Evolutionary conservation across 2,888 invertebrate genomes (phyloP), one percentile per base, ranked within the genome.

Genomic region (Napeogenes inachia): DNA sequence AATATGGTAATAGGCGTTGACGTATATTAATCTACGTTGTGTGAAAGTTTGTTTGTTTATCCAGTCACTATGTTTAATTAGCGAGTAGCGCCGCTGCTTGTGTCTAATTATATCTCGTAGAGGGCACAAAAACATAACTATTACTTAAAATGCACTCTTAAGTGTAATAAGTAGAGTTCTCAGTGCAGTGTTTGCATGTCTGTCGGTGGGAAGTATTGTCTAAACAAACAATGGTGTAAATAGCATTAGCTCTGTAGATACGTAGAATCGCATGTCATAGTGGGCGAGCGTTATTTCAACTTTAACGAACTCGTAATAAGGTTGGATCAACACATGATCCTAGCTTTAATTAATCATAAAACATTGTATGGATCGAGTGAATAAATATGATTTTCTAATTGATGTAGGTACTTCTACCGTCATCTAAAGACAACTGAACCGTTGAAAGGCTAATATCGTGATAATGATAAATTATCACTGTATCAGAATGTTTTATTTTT

Each of bases 1-100:
- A 53, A 60, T 60, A 60, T 57, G 46, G 46, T 60, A 63, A 63
- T 61, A 61, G 57, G 54, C 59, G 21, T 30, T 30, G 54, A 35
- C 54, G 60, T 13, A 54, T 53, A 54, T 32, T 59, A 50, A 62
- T 60, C 60, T 56, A 21, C 35, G 42, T 13, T n/a, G 45, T 13
- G 54, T 50, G 46, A 21, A 38, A 54, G 73, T 75, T 71, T 78
- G 83, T 81, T 79, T 79, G 81, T 82, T 79, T 77, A 76, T 75
- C 75, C 64, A 73, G 81, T 84, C 84, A 84, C 79, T 73, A 71
- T 70, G 67, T 78, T 78, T 85, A 82, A 84, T 84, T 80, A 84
- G 79, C 68, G 61, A 61, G 65, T 64, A 67, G 64, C 54, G 62
- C 56, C 64, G 56, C 58, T 65, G 61, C 59, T 54, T 54, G 53